Evolutionary conservation across 2,113 vertebrate species (phyloP).

Genomic region (Pelecanoides urinatrix): DNA sequence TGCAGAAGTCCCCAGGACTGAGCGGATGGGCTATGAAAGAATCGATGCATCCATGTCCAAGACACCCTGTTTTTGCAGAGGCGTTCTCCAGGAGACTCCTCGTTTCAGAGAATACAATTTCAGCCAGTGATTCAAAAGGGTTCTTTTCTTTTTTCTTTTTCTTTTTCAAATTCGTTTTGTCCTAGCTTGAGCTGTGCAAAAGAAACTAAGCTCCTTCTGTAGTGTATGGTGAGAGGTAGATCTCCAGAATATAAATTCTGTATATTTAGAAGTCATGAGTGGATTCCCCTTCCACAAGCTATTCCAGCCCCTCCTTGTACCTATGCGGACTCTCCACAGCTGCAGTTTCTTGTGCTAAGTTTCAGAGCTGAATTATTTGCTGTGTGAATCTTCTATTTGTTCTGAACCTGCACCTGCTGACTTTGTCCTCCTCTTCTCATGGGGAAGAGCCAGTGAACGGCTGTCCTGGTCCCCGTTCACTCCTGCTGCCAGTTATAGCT

Average conservation of each 20-base stretch:
- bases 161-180: background rate
- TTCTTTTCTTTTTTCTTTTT: background rate
- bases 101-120: too few species aligned
- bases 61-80: background rate
- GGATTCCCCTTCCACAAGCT: background rate
- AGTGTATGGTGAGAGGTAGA: accelerated
- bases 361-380: background rate
- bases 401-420: background rate
- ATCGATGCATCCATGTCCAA: accelerated
- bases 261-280: accelerated
- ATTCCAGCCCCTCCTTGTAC: background rate
- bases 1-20: background rate
- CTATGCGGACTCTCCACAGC: background rate
- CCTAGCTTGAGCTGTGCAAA: background rate
- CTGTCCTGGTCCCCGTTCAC: background rate
- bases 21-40: accelerated
- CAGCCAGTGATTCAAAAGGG: background rate
- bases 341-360: background rate
- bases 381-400: background rate
- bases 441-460: background rate
- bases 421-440: background rate
- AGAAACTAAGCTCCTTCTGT: background rate
- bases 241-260: background rate
- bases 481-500: background rate
- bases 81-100: background rate